phyloP scores from a whole-genome alignment of 2,113 vertebrate genomes.

The Brachirus orientalis region DNA sequence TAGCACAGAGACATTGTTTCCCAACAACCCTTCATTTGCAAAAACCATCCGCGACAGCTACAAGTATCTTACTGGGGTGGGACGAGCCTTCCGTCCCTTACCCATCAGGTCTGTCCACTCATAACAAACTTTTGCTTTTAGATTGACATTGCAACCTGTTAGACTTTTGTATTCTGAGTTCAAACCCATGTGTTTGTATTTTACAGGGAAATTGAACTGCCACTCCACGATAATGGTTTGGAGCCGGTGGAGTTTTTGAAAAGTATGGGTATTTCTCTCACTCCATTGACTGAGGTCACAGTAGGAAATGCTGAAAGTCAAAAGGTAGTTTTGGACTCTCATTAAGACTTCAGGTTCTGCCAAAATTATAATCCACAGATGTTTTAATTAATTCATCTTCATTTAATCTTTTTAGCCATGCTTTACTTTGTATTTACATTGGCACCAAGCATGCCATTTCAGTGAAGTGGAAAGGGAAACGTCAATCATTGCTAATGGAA shows the following conservation, averaged over 20 bases:
- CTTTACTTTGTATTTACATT: neutral
- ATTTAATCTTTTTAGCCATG: slow-evolving; percentile 5
- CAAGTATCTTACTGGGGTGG: slow-evolving; percentile 85
- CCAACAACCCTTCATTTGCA: slow-evolving; percentile 85
- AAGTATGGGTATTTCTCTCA: slow-evolving; percentile 86
- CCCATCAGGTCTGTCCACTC: slow-evolving; percentile 68
- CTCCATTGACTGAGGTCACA: slow-evolving; percentile 70
- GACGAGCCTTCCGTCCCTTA: slow-evolving; percentile 69
- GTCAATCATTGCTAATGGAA: too few species aligned
- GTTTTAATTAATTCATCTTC: slow-evolving; percentile 1
- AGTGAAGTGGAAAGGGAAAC: too few species aligned
- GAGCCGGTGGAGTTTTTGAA: slow-evolving; percentile 85
- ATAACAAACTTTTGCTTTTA: neutral
- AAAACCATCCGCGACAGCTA: slow-evolving; percentile 84
- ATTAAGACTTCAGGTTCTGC: neutral
- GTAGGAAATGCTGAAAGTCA: slow-evolving; percentile 16
- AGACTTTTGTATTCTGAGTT: neutral
- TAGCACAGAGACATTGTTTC: slow-evolving; percentile 83
- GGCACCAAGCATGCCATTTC: too few species aligned
- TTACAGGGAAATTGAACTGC: slow-evolving; percentile 81
- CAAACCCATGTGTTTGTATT: slow-evolving; percentile 14
- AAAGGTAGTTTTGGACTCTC: slow-evolving; percentile 45
- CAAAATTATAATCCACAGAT: neutral
- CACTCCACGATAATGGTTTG: slow-evolving; percentile 79
- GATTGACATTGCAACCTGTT: neutral